A percentile compares a stretch with the other conserved stretches of the same genome.
Conservation (phyloP, 2,797 vertebrate species). For the Iguana delicatissima region DNA sequence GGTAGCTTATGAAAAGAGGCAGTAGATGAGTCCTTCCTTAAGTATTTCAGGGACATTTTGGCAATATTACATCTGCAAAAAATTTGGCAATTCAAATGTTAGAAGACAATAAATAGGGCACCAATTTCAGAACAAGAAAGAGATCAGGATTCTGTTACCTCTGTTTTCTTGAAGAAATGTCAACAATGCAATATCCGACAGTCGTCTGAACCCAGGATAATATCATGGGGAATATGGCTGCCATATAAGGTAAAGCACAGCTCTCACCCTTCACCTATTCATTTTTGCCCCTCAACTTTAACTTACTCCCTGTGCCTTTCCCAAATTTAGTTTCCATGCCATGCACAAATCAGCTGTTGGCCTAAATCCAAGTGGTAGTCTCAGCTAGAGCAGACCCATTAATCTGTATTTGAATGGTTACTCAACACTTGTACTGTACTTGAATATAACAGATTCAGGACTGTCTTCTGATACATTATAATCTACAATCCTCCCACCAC, state of each 20-base stretch:
- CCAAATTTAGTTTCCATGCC: background rate
- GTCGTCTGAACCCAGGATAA: background rate
- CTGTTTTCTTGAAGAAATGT: background rate
- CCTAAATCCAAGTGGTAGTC: background rate
- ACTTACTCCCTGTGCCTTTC: background rate
- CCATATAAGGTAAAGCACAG: background rate
- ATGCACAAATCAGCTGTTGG: background rate
- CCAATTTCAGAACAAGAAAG: background rate
- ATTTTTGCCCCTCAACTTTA: background rate
- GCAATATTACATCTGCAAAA: background rate
- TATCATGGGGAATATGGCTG: background rate
- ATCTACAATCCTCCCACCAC: too few species aligned
- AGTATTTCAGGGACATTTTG: background rate
- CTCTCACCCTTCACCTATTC: background rate
- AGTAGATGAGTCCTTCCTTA: background rate
- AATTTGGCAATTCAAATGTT: background rate
- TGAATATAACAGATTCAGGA: too few species aligned
- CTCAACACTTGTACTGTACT: too few species aligned
- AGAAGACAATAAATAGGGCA: too few species aligned
- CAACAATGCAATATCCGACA: background rate
- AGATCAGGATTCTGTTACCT: background rate
- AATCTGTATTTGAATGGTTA: too few species aligned
- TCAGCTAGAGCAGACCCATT: too few species aligned
- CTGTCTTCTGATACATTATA: background rate
- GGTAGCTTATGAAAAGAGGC: background rate